Conservation (phyloP, 1,140 invertebrate genomes). For the Drosophila mojavensis region DNA sequence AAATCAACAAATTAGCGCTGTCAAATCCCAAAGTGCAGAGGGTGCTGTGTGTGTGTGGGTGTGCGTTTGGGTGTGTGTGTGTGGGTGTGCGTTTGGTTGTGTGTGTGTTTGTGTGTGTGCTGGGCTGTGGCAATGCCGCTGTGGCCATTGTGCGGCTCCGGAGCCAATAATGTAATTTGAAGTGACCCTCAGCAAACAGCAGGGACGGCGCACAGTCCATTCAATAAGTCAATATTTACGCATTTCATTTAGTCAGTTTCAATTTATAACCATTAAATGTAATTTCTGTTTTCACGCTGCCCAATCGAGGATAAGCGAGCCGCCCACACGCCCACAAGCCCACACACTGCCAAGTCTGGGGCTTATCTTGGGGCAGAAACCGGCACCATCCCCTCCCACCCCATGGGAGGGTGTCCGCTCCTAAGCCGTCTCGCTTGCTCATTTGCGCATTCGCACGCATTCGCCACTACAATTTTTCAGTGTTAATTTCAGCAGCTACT, state of each 20-base stretch:
- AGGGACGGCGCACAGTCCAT: conserved; percentile 48
- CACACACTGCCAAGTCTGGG: neutral
- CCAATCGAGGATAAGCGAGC: conserved; percentile 33
- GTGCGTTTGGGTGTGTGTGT: conserved; percentile 3
- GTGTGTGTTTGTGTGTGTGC: conserved; percentile 1
- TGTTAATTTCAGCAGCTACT: conserved; percentile 78
- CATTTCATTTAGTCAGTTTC: conserved; percentile 81
- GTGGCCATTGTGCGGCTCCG: conserved; percentile 32
- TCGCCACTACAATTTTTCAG: conserved; percentile 51
- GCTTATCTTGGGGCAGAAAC: neutral
- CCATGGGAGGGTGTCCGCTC: conserved; percentile 8
- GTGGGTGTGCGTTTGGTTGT: neutral
- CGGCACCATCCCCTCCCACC: neutral
- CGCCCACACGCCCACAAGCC: neutral
- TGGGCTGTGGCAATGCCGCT: neutral
- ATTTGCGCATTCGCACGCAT: conserved; percentile 49
- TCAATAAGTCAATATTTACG: conserved; percentile 81
- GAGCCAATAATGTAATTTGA: conserved; percentile 43
- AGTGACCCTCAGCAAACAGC: conserved; percentile 44
- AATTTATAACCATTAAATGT: conserved; percentile 81
- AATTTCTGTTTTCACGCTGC: conserved; percentile 55
- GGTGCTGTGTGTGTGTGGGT: neutral
- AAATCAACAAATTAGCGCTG: conserved; percentile 81
- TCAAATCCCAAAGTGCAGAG: conserved; percentile 52
- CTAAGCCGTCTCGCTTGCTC: conserved; percentile 56